Evolutionary conservation across 2,797 vertebrate species (phyloP).

Genomic region (Toxotes lorentzi): DNA sequence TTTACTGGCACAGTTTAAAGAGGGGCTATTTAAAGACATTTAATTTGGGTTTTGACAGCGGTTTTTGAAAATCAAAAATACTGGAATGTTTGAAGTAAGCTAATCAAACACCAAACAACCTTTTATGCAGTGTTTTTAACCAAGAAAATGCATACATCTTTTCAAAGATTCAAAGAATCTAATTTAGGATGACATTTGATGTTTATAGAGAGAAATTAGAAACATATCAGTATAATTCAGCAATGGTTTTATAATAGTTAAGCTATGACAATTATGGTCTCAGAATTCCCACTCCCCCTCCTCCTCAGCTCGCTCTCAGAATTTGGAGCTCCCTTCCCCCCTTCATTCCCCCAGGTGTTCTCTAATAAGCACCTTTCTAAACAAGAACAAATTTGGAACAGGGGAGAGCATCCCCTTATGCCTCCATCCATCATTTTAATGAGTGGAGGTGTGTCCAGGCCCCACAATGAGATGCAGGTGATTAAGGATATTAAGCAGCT

Average conservation of each 20-base stretch:
- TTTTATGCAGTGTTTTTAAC: not conserved
- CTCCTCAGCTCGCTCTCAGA: constrained; percentile 32
- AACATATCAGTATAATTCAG: not conserved
- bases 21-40: not conserved
- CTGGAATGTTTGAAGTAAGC: not conserved
- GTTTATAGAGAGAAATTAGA: constrained; percentile 7
- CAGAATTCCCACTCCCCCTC: constrained; percentile 10
- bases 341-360: constrained; percentile 80
- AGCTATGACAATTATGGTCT: constrained; percentile 27
- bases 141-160: not conserved
- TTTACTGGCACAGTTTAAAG: not conserved
- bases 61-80: not conserved
- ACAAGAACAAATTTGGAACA: constrained; percentile 85
- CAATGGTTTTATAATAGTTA: constrained; percentile 42
- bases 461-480: constrained; percentile 90
- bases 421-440: constrained; percentile 94
- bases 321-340: constrained; percentile 46
- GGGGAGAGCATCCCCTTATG: constrained; percentile 84
- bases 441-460: constrained; percentile 85
- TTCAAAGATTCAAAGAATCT: not conserved
- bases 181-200: not conserved
- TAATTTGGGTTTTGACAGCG: constrained; percentile 17
- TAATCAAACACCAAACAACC: not conserved
- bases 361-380: constrained; percentile 86
- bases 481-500: constrained; percentile 87